Percentiles rank a stretch among this genome's conserved stretches.
Conservation (phyloP, 2,113 vertebrate species). For the Hippocampus zosterae region DNA sequence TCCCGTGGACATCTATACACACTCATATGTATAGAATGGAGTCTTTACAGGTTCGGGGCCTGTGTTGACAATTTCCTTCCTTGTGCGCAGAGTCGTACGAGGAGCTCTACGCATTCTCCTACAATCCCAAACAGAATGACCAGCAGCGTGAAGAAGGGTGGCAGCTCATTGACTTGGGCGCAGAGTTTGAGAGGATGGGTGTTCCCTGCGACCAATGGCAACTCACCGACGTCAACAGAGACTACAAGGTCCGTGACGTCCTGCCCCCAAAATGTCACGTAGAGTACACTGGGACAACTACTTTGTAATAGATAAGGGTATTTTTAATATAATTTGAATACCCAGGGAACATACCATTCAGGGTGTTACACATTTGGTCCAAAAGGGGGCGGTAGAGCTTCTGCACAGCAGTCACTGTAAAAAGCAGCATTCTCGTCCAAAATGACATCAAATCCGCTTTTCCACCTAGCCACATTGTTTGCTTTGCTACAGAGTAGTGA, state of each 20-base stretch:
- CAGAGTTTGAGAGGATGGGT: constrained; percentile 92
- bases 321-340: neutral
- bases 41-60: neutral
- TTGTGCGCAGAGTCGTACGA: constrained; percentile 75
- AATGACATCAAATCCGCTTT: neutral
- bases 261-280: neutral
- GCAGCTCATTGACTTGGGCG: constrained; percentile 84
- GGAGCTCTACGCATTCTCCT: constrained; percentile 95
- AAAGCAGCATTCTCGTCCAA: neutral
- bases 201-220: constrained; percentile 91
- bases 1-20: no score
- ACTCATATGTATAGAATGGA: neutral
- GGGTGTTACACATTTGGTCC: neutral
- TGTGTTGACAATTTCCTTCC: neutral
- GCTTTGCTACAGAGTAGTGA: no score
- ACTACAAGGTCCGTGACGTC: constrained; percentile 81
- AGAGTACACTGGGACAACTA: neutral
- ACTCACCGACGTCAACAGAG: constrained; percentile 87
- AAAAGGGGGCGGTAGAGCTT: constrained; percentile 19
- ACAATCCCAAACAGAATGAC: constrained; percentile 96
- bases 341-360: neutral
- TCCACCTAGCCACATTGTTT: no score
- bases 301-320: neutral
- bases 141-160: constrained; percentile 86
- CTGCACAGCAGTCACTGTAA: neutral